phyloP scores from a whole-genome alignment of 1,140 invertebrate genomes.

The Zophobas atratus region DNA sequence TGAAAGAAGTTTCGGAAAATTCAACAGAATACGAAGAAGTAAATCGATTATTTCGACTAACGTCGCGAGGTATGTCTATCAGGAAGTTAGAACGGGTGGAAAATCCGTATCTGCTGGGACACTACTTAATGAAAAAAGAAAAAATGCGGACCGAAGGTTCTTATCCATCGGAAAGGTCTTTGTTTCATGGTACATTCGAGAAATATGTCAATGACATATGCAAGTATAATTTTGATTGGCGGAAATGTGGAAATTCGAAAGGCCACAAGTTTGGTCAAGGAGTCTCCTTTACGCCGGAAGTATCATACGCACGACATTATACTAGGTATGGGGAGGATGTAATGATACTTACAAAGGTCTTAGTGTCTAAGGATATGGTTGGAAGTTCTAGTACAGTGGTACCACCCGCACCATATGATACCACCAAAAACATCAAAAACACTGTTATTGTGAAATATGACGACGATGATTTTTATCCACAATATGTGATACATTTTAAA shows the following conservation, averaged over 20 bases:
- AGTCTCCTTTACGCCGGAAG: conserved; percentile 50
- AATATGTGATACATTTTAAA: too few relatives aligned
- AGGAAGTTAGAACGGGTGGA: conserved; percentile 25
- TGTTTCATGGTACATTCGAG: conserved; percentile 48
- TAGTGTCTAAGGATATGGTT: not conserved
- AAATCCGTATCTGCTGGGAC: conserved; percentile 22
- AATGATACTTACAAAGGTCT: not conserved
- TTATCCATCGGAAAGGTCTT: not conserved
- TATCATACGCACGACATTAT: conserved; percentile 54
- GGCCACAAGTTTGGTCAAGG: conserved; percentile 56
- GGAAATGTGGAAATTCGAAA: not conserved
- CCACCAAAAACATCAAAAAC: too few relatives aligned
- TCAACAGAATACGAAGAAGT: not conserved
- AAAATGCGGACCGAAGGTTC: conserved; percentile 12
- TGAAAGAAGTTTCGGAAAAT: not conserved
- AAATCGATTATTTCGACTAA: not conserved
- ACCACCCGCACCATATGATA: too few relatives aligned
- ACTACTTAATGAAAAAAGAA: conserved; percentile 33
- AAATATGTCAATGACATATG: conserved; percentile 35
- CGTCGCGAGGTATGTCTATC: not conserved
- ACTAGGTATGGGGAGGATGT: not conserved
- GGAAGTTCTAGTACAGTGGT: too few relatives aligned
- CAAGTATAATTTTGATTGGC: conserved; percentile 47
- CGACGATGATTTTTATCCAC: too few relatives aligned
- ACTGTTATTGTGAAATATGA: too few relatives aligned